Base-by-base conservation (phyloP, 1,140 invertebrate genomes). In the Diorhabda carinulata region DNA sequence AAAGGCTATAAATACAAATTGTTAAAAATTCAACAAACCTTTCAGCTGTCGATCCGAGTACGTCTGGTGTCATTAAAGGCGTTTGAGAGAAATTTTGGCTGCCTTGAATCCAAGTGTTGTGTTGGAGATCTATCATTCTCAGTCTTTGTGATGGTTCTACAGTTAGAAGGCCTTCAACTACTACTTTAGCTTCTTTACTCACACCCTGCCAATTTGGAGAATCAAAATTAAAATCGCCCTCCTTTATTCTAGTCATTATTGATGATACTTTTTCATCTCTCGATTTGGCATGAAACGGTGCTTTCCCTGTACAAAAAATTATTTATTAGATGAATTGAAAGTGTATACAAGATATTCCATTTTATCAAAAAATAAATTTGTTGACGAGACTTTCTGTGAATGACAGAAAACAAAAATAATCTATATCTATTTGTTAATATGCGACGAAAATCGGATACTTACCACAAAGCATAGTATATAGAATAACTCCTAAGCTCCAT, bases 401-500 rank as follows among this genome's bases (percentile, higher is more conserved):
- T 25, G 25, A 25, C 25, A 25, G 25, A 25, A 25, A 25, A 25
- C 25, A 25, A 25, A 25, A 25, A 25, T 25, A 25, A 25, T 25
- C 25, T 25, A 25, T 25, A 25, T 25, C 25, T 25, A 25, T 25
- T 25, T 25, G 25, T 25, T 5, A 52, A 52, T 52, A 9, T 52
- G 2, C 5, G 47, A 6, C 47, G 2, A 52, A 52, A 52, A 8
- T 52, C n/a, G n/a, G 6, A n/a, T 4, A 52, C 47, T 52, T 52
- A 0, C 94, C 94, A 73, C 90, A 91, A 5, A 98, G 78, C 90
- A 97, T 94, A 5, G 92, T 93, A 78, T 95, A 97, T 85, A 96
- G 81, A 73, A 96, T 93, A 3, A 95, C 93, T 0, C 95, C 95
- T 0, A 97, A 82, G 80, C 93, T 95, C 95, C 95, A 98, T 43